phyloP scores from a whole-genome alignment of 2,888 invertebrate species.

The Diplazon laetatorius region DNA sequence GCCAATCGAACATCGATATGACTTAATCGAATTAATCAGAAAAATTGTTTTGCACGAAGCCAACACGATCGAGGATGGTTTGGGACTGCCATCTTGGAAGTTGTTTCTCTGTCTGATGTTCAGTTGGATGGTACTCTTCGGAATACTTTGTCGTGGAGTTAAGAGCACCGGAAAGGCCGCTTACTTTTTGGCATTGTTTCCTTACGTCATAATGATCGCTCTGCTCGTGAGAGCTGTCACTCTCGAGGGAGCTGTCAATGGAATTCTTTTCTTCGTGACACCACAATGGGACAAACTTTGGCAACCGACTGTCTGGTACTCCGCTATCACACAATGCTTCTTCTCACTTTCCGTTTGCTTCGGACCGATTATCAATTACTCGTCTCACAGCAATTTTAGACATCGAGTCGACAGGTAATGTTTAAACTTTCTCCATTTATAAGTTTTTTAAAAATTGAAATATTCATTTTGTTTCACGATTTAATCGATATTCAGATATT shows the following conservation, averaged over 20 bases:
- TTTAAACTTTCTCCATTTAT: too few relatives aligned
- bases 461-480: too few relatives aligned
- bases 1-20: constrained; percentile 1
- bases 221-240: constrained; percentile 86
- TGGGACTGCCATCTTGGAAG: constrained; percentile 85
- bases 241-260: constrained; percentile 85
- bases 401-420: constrained; percentile 85
- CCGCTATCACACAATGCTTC: constrained; percentile 86
- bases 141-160: constrained; percentile 84
- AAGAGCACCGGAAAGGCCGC: constrained; percentile 86
- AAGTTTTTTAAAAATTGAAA: too few relatives aligned
- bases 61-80: constrained; percentile 83
- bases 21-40: constrained; percentile 75
- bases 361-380: constrained; percentile 86
- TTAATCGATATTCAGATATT: too few relatives aligned
- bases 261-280: constrained; percentile 86
- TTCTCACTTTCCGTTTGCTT: constrained; percentile 86
- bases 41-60: constrained; percentile 84
- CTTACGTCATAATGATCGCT: constrained; percentile 85
- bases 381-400: constrained; percentile 85
- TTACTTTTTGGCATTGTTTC: constrained; percentile 89
- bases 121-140: constrained; percentile 84
- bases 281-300: constrained; percentile 87
- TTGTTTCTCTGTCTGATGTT: constrained; percentile 83
- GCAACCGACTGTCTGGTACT: constrained; percentile 86